Base-by-base conservation (phyloP, 2,888 invertebrate species). In the Calliphora vomitoria region DNA sequence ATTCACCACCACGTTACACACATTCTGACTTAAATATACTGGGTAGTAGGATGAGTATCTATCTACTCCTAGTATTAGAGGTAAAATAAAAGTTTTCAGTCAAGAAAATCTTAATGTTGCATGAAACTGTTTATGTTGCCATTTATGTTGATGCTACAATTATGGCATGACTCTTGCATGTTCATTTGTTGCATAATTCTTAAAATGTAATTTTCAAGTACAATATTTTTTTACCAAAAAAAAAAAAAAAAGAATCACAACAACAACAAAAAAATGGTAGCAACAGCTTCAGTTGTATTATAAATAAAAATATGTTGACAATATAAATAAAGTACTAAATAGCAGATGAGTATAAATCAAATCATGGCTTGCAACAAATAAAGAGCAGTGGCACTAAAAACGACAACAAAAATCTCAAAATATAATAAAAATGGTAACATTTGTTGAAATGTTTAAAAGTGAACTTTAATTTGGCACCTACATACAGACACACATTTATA, bases 161-260 rank as follows among this genome's bases (percentile, higher is more conserved):
- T 71, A 35, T 58, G 44, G n/a, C 66, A 55, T 66, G 25, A 62
- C 71, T n/a, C 11, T 62, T 71, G 72, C 41, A 58, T 68, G 35
- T 50, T 72, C 25, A 15, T 18, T 53, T 71, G 71, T 83, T 76
- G 76, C 82, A 83, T 83, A 83, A 83, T 83, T 69, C 62, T 8
- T 31, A 50, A 78, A 76, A 44, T 76, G 18, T 41, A 69, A 62
- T 83, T 74, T 82, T 75, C 75, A 82, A 82, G 75, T 69, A 75
- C 82, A 75, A 68, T 25, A 25, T 25, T 25, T 25, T 66, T 82
- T 69, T 41, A 20, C 20, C 41, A 53, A 41, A 47, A 75, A n/a
- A 44, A 47, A 6, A n/a, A n/a, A n/a, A n/a, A n/a, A n/a, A n/a
- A n/a, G n/a, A n/a, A 11, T 53, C 3, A 38, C 10, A 41, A 25